Conservation (phyloP, 2,113 vertebrate genomes). For the Nettapus auritus region DNA sequence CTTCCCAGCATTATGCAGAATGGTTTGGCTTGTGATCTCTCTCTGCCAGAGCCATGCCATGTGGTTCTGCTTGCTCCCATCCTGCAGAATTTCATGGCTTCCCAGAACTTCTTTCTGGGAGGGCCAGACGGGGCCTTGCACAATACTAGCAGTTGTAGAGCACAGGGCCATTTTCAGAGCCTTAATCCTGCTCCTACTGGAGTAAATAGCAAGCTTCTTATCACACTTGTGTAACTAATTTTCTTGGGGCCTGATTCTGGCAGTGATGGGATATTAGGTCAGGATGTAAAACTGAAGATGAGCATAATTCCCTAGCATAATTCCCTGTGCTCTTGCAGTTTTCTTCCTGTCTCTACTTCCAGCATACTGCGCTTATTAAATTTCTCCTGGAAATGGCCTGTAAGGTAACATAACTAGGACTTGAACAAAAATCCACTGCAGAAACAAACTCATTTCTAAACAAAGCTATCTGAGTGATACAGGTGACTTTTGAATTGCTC, state of each 20-base stretch:
- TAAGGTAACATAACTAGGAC: neutral
- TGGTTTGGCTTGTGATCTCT: neutral
- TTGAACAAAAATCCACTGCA: neutral
- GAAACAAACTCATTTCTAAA: neutral
- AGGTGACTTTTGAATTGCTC: neutral
- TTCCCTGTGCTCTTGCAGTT: neutral
- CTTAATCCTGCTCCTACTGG: neutral
- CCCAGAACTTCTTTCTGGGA: neutral
- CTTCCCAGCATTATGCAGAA: neutral
- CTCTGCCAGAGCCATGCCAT: neutral
- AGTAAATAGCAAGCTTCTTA: neutral
- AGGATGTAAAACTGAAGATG: neutral
- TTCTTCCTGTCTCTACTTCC: neutral
- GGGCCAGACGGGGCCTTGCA: accelerated
- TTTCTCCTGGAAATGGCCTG: neutral
- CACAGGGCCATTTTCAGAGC: neutral
- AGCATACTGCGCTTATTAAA: neutral
- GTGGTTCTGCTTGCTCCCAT: neutral
- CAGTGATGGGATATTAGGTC: neutral
- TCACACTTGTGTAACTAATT: neutral
- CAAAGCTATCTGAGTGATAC: neutral
- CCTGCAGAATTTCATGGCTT: neutral
- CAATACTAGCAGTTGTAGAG: neutral
- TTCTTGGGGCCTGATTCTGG: neutral
- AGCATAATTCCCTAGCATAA: accelerated